Evolutionary conservation across 1,140 invertebrate genomes (phyloP).

Genomic region (Lethrus apterus): DNA sequence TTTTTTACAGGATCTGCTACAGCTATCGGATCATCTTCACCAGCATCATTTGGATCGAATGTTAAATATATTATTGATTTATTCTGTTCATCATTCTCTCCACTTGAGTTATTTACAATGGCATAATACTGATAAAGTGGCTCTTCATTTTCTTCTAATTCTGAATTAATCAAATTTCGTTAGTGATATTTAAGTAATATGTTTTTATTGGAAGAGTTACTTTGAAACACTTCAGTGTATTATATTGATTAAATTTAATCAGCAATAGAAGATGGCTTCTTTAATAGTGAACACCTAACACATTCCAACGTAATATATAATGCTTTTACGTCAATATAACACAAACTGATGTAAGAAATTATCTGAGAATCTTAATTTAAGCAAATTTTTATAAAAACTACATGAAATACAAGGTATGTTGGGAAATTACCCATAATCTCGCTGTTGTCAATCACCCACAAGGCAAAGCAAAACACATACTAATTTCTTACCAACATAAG

Average conservation of each 20-base stretch:
- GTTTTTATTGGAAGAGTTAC: neutral
- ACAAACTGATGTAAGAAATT: neutral
- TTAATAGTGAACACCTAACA: neutral
- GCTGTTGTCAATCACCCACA: too few relatives aligned
- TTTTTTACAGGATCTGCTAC: constrained; percentile 10
- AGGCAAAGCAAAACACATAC: too few relatives aligned
- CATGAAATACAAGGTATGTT: constrained; percentile 24
- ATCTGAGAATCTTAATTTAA: neutral
- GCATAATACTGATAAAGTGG: constrained; percentile 21
- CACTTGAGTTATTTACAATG: constrained; percentile 17
- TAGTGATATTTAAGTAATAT: neutral
- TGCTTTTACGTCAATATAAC: too few relatives aligned
- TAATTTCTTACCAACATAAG: too few relatives aligned
- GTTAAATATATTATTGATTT: constrained; percentile 14
- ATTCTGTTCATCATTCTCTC: constrained; percentile 4
- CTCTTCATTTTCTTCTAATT: constrained; percentile 9
- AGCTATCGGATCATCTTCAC: constrained; percentile 11
- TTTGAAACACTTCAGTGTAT: neutral
- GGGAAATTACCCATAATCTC: constrained; percentile 31
- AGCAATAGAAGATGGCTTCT: neutral
- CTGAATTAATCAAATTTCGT: neutral
- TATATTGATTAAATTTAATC: neutral
- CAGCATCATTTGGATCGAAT: constrained; percentile 8
- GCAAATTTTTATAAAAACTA: constrained; percentile 1
- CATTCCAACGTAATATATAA: too few relatives aligned